These are phyloP conservation scores for Oncorhynchus keta DNA, from an alignment of 2,113 vertebrate genomes.

Conservation along the genomic window DNA sequence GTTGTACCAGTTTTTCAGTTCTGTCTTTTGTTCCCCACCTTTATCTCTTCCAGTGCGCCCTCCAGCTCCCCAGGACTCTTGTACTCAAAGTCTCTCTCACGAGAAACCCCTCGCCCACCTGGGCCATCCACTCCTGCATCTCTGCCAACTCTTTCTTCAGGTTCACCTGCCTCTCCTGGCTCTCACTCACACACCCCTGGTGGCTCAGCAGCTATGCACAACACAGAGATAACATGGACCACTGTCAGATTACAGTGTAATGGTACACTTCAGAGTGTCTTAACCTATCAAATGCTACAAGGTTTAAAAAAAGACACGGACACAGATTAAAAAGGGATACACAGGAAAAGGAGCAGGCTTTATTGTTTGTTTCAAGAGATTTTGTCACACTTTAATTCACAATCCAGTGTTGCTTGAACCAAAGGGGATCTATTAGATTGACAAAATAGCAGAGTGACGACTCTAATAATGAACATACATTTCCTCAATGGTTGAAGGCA, in stretches of 20 bases:
- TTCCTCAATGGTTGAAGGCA: too few species aligned
- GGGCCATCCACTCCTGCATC: constrained; percentile 97
- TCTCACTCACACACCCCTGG: constrained; percentile 83
- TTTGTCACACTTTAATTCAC: too few species aligned
- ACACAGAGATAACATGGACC: not conserved
- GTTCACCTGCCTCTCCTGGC: constrained; percentile 88
- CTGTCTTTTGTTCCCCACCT: constrained; percentile 71
- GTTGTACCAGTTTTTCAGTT: not conserved
- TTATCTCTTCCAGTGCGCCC: constrained; percentile 92
- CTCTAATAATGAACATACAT: too few species aligned
- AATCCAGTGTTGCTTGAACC: not conserved
- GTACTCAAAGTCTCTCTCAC: constrained; percentile 94
- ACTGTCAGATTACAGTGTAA: too few species aligned
- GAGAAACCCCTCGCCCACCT: constrained; percentile 95
- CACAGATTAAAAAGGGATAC: too few species aligned
- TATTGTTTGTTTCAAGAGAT: not conserved
- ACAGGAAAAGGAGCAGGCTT: not conserved
- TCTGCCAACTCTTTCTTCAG: constrained; percentile 94
- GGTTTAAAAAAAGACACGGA: not conserved
- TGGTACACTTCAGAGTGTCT: too few species aligned
- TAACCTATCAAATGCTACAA: too few species aligned
- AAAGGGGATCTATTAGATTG: too few species aligned
- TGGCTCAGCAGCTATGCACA: constrained; percentile 79
- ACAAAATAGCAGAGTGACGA: too few species aligned
- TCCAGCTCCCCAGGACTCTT: constrained; percentile 94